Evolutionary conservation across 2,113 vertebrate genomes (phyloP).

Genomic region (Condylura cristata): DNA sequence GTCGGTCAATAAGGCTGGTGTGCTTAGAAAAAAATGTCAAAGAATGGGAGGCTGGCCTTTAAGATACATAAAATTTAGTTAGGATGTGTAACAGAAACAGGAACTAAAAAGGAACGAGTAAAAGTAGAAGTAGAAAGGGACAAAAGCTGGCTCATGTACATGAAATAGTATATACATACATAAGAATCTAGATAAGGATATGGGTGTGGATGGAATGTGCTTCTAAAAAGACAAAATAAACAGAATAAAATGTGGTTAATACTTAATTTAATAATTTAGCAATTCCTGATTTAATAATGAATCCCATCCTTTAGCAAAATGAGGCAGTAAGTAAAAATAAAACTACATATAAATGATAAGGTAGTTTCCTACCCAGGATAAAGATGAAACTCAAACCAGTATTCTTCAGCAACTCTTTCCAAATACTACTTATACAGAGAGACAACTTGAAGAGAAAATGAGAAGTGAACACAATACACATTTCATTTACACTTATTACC

Average conservation of each 20-base stretch:
- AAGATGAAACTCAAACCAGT: not conserved
- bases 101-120: not conserved
- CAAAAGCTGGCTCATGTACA: not conserved
- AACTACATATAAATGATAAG: not conserved
- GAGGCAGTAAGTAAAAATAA: conserved; percentile 29
- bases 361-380: not conserved
- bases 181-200: not conserved
- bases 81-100: not conserved
- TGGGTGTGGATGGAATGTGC: not conserved
- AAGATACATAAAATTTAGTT: not conserved
- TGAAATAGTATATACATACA: not conserved
- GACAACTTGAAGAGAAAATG: conserved; percentile 40
- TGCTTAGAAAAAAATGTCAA: not conserved
- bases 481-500: conserved; percentile 6
- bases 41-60: not conserved
- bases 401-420: conserved; percentile 17
- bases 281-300: not conserved
- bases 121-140: not conserved
- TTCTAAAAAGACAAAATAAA: not conserved
- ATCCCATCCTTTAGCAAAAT: not conserved
- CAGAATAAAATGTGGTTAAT: not conserved
- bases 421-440: not conserved
- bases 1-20: not conserved
- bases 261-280: not conserved
- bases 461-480: not conserved